A percentile compares a stretch with the other conserved stretches of the same genome.
Conservation (phyloP, 2,888 invertebrate species). For the Lacanobia wlatinum region DNA sequence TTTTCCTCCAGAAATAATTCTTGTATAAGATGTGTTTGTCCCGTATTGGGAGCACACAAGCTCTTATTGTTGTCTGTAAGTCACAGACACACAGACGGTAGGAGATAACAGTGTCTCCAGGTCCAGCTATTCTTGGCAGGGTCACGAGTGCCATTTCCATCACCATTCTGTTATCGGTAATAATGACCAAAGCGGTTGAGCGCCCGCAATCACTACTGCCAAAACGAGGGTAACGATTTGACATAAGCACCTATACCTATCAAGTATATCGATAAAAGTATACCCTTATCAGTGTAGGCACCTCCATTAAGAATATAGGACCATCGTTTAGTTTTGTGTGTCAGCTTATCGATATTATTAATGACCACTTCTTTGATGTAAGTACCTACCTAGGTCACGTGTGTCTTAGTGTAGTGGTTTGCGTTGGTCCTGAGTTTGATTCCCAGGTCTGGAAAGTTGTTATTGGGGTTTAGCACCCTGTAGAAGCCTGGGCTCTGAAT, state of each 20-base stretch:
- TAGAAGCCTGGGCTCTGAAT: neutral
- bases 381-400: neutral
- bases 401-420: neutral
- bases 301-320: slow-evolving; percentile 30
- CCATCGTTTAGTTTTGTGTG: slow-evolving; percentile 30
- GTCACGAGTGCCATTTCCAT: slow-evolving; percentile 11
- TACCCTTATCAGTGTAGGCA: slow-evolving; percentile 29
- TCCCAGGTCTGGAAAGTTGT: neutral
- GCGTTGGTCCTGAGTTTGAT: neutral
- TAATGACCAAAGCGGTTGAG: slow-evolving; percentile 38
- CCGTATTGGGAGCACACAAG: no score
- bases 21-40: no score
- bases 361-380: neutral
- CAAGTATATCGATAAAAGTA: neutral
- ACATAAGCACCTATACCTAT: slow-evolving; percentile 2
- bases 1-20: no score
- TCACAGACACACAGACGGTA: neutral
- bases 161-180: slow-evolving; percentile 34
- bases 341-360: slow-evolving; percentile 23
- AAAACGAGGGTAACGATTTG: slow-evolving; percentile 54
- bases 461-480: no score
- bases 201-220: slow-evolving; percentile 25
- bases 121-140: slow-evolving; percentile 3
- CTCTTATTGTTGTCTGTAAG: neutral
- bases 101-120: slow-evolving; percentile 1